Evolutionary conservation across 2,888 invertebrate species (phyloP).

Genomic region (Eremobia ochroleuca): DNA sequence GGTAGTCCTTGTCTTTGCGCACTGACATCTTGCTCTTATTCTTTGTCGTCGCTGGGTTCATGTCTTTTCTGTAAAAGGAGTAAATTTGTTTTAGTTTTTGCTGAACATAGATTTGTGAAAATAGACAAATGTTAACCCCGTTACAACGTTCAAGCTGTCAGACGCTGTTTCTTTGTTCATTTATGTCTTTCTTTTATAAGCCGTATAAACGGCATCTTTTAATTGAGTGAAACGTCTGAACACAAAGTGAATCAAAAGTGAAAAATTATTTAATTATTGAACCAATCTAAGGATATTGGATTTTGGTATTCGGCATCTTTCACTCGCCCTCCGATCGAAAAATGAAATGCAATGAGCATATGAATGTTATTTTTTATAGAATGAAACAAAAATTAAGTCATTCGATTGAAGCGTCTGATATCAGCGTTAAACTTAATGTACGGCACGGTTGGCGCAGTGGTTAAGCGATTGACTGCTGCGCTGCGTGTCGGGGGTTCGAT

Average conservation of each 20-base stretch:
- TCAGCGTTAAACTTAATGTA: neutral
- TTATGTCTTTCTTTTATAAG: neutral
- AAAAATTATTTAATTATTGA: neutral
- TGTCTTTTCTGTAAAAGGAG: conserved; percentile 84
- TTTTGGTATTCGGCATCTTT: neutral
- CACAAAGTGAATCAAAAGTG: neutral
- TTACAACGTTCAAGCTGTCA: neutral
- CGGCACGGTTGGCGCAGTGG: no score
- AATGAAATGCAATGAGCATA: neutral
- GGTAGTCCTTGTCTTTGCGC: conserved; percentile 98
- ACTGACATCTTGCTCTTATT: conserved; percentile 95
- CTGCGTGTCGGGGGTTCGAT: no score
- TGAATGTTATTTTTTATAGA: neutral
- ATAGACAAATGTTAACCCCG: neutral
- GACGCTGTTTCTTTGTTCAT: neutral
- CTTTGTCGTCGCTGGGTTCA: conserved; percentile 93
- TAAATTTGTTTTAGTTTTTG: conserved; percentile 4
- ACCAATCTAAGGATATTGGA: neutral
- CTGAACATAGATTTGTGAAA: neutral
- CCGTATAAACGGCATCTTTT: no score
- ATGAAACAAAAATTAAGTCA: neutral
- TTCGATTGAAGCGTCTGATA: neutral
- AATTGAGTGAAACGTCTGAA: neutral
- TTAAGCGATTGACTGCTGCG: no score
- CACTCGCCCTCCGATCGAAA: neutral